phyloP scores from a whole-genome alignment of 2,113 vertebrate species.

The Salvelinus sp. region DNA sequence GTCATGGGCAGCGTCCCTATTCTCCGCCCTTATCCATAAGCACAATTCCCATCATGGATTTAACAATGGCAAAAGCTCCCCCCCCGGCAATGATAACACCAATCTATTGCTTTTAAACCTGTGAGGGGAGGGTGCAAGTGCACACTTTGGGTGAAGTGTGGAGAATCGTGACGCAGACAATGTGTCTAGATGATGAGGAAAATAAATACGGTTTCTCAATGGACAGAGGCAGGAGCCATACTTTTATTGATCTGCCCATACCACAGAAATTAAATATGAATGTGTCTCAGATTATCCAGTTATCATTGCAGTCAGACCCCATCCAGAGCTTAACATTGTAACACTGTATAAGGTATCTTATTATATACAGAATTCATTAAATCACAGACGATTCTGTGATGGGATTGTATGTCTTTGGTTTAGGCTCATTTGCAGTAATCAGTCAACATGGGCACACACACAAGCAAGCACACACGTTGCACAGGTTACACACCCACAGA shows the following conservation, averaged over 20 bases:
- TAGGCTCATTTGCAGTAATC: too few species aligned
- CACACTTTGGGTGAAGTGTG: too few species aligned
- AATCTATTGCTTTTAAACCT: too few species aligned
- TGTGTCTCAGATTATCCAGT: slow-evolving; percentile 39
- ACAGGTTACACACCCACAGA: not conserved
- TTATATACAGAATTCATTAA: not conserved
- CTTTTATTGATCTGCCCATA: slow-evolving; percentile 53
- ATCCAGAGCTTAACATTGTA: not conserved
- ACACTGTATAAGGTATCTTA: not conserved
- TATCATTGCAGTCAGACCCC: slow-evolving; percentile 11
- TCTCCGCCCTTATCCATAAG: too few species aligned
- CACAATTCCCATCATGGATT: too few species aligned
- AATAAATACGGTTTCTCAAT: slow-evolving; percentile 18
- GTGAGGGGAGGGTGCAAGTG: too few species aligned
- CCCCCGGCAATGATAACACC: too few species aligned
- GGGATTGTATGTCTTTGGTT: too few species aligned
- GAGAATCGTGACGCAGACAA: too few species aligned
- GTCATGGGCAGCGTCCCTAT: too few species aligned
- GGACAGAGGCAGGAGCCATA: slow-evolving; percentile 32
- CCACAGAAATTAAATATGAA: slow-evolving; percentile 65
- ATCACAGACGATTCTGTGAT: too few species aligned
- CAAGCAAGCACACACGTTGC: not conserved
- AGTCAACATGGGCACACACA: not conserved
- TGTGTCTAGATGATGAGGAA: not conserved
- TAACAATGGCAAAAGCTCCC: too few species aligned